These are phyloP conservation scores for Sebastes itinus DNA, from an alignment of 2,797 vertebrate genomes.

Conservation along the genomic window DNA sequence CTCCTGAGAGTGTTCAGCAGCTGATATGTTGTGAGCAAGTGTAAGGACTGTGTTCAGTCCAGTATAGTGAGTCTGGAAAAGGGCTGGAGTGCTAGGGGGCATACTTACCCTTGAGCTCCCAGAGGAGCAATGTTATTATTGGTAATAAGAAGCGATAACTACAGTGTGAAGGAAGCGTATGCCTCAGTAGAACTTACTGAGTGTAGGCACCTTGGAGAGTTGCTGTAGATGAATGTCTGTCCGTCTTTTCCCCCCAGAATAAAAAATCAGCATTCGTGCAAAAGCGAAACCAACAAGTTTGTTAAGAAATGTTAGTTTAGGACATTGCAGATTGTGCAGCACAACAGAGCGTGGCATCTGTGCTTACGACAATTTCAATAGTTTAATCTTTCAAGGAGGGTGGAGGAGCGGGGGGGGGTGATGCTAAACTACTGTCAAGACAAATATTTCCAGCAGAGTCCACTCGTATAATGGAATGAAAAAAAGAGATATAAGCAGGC, in stretches of 20 bases:
- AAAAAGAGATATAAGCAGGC: conserved; percentile 75
- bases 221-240: conserved; percentile 33
- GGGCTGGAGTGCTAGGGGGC: conserved; percentile 79
- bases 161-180: conserved; percentile 69
- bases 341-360: conserved; percentile 73
- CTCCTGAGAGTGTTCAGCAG: conserved; percentile 53
- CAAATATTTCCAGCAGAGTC: conserved; percentile 90
- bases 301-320: conserved; percentile 58
- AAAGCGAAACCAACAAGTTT: conserved; percentile 37
- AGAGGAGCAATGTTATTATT: conserved; percentile 85
- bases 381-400: conserved; percentile 83
- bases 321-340: conserved; percentile 34
- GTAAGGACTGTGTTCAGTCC: conserved; percentile 52
- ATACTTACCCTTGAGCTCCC: conserved; percentile 84
- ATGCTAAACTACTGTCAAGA: conserved; percentile 90
- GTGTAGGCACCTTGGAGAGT: conserved; percentile 53
- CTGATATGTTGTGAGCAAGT: conserved; percentile 40
- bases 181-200: conserved; percentile 57
- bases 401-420: conserved; percentile 48
- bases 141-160: conserved; percentile 85
- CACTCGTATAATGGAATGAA: conserved; percentile 85
- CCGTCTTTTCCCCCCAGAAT: neutral
- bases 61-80: conserved; percentile 63
- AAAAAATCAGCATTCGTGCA: conserved; percentile 35
- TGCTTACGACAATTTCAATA: conserved; percentile 84